Percentiles rank a stretch among this genome's conserved stretches.
Conservation (phyloP, 1,140 invertebrate species). For the Bombyx mandarina region DNA sequence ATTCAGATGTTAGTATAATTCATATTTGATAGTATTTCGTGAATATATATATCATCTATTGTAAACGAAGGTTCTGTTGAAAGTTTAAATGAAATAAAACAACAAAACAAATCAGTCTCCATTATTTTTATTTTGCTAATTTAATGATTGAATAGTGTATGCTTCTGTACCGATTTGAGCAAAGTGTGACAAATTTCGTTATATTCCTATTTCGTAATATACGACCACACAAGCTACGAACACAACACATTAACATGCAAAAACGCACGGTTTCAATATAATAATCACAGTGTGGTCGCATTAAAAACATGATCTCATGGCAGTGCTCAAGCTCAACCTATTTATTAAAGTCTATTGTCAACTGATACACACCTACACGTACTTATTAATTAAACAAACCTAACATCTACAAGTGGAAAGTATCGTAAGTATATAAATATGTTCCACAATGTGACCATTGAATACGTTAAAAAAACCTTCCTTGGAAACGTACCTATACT, state of each 20-base stretch:
- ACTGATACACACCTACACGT: no score
- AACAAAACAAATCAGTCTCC: slow-evolving; percentile 42
- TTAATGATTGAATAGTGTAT: slow-evolving; percentile 20
- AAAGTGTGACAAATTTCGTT: slow-evolving; percentile 25
- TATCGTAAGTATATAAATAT: not conserved
- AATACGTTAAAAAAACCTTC: not conserved
- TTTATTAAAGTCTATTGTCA: no score
- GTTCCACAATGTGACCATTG: not conserved
- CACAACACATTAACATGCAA: not conserved
- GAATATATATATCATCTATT: no score
- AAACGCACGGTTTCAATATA: no score
- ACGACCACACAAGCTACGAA: not conserved
- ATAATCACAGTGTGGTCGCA: not conserved
- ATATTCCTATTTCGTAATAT: not conserved
- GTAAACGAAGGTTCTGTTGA: not conserved
- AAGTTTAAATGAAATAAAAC: slow-evolving; percentile 16
- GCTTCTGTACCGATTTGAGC: slow-evolving; percentile 33
- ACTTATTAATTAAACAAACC: slow-evolving; percentile 1
- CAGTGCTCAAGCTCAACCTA: slow-evolving; percentile 26
- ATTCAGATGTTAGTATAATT: no score
- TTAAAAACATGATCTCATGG: slow-evolving; percentile 17
- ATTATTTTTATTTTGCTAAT: slow-evolving; percentile 44
- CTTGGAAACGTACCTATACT: no score
- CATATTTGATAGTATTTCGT: no score
- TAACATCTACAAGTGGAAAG: slow-evolving; percentile 8